A percentile compares a stretch with the other conserved stretches of the same genome.
phyloP scores from a whole-genome alignment of 2,113 vertebrate genomes.

The Hypocryptadius cinnamomeus region DNA sequence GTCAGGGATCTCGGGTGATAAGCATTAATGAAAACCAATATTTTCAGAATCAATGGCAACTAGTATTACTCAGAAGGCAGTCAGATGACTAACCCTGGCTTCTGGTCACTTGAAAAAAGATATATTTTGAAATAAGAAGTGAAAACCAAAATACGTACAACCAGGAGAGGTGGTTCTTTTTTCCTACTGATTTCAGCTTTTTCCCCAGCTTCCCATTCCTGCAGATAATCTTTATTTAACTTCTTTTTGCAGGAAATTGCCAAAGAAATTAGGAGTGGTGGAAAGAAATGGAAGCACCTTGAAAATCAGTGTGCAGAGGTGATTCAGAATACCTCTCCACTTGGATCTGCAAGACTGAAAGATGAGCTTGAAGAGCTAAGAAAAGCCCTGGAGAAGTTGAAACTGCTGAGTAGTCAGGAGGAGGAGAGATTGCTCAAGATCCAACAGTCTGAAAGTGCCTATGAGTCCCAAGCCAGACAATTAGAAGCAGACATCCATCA shows the following conservation, averaged over 20 bases:
- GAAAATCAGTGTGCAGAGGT: conserved; percentile 70
- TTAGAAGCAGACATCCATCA: conserved; percentile 73
- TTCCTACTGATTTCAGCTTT: not conserved
- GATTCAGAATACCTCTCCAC: conserved; percentile 79
- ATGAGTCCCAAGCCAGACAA: conserved; percentile 51
- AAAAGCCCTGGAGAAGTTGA: conserved; percentile 76
- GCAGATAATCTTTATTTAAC: not conserved
- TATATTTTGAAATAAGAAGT: not conserved
- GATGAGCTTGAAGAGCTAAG: conserved; percentile 78
- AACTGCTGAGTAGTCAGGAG: conserved; percentile 63
- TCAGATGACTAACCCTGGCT: not conserved
- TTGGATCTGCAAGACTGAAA: conserved; percentile 76
- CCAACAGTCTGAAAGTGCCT: conserved; percentile 71
- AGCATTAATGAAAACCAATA: not conserved
- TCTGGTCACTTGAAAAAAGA: not conserved
- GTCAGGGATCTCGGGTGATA: not conserved
- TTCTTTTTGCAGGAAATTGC: conserved; percentile 65
- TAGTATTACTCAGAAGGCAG: not conserved
- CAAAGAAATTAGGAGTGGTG: conserved; percentile 69
- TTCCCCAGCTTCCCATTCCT: not conserved
- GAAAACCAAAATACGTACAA: not conserved
- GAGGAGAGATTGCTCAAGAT: conserved; percentile 65
- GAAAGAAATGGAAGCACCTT: conserved; percentile 73
- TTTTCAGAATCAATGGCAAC: not conserved
- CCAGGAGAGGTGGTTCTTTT: not conserved